Base-by-base conservation (phyloP, 2,888 invertebrate genomes). In the Pteria penguin region DNA sequence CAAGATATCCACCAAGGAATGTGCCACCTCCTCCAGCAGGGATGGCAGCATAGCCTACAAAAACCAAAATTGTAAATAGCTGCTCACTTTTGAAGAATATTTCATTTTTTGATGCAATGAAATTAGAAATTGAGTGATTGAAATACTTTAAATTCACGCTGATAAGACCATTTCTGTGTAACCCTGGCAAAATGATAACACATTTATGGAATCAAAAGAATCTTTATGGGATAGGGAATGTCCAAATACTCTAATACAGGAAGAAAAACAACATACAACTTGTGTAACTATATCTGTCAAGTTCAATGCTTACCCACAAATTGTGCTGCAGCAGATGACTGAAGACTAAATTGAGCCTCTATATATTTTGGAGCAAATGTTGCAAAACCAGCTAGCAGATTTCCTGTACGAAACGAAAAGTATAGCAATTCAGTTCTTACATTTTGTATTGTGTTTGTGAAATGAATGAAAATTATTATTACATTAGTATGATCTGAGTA, bases 1-100 rank as follows among this genome's bases (percentile, higher is more conserved):
- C 95, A 76, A 97, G 93, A 93, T 95, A 96, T 0, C 97, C 97
- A 11, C 96, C 96, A 1, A 96, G 91, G 92, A 97, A 96, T 1
- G 96, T 96, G 22, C 96, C 97, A 1, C 96, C 95, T 0, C 96
- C 96, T 0, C 97, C 97, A 1, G 96, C 96, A 0, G 97, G 96
- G 0, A 97, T 96, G 0, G 96, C 96, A 60, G 96, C 95, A 52
- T 96, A 92, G 11, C 96, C 96, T 95, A 83, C n/a, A n/a, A n/a
- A n/a, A n/a, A n/a, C n/a, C n/a, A n/a, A n/a, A n/a, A n/a, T n/a
- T n/a, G n/a, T n/a, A n/a, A n/a, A n/a, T n/a, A n/a, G n/a, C n/a
- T n/a, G n/a, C n/a, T n/a, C n/a, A n/a, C n/a, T n/a, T n/a, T n/a
- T n/a, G n/a, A n/a, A n/a, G n/a, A n/a, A n/a, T n/a, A n/a, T n/a